These are phyloP conservation scores for Sepiola atlantica DNA, from an alignment of 2,888 invertebrate genomes.

Conservation along the genomic window DNA sequence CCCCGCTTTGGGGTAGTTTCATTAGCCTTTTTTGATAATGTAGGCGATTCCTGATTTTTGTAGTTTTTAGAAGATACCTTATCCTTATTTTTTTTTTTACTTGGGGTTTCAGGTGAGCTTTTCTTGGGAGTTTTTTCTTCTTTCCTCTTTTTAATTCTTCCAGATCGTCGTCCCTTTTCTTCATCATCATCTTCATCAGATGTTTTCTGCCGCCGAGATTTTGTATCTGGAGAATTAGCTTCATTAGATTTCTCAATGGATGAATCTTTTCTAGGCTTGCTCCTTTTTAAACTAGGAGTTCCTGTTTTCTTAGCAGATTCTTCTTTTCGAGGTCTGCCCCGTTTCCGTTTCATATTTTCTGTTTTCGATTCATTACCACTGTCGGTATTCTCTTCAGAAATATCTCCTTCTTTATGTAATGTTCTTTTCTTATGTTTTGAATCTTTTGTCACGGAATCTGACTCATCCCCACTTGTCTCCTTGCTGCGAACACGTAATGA, in stretches of 20 bases:
- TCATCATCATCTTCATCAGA: constrained; percentile 46
- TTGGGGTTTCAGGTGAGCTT: constrained; percentile 34
- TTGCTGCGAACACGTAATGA: constrained; percentile 23
- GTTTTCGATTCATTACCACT: constrained; percentile 37
- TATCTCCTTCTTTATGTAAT: background rate
- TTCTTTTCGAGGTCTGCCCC: constrained; percentile 44
- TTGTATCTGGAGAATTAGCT: constrained; percentile 43
- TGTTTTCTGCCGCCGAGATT: constrained; percentile 24
- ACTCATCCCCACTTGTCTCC: constrained; percentile 39
- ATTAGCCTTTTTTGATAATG: constrained; percentile 49
- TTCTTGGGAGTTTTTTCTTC: constrained; percentile 37
- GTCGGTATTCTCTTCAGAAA: constrained; percentile 23
- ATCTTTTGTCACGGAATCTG: constrained; percentile 39
- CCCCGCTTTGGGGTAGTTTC: constrained; percentile 42
- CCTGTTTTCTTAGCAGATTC: constrained; percentile 46
- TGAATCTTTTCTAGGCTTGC: constrained; percentile 54
- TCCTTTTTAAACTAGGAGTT: constrained; percentile 48
- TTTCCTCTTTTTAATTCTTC: constrained; percentile 37
- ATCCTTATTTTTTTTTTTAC: constrained; percentile 46
- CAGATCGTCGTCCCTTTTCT: constrained; percentile 42
- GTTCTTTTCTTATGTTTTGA: constrained; percentile 33
- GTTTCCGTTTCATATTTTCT: constrained; percentile 39
- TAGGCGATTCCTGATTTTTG: background rate
- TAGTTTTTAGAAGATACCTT: background rate
- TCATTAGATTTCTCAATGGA: constrained; percentile 49